Base-by-base conservation (phyloP, 2,888 invertebrate genomes). In the Folsomia candida region DNA sequence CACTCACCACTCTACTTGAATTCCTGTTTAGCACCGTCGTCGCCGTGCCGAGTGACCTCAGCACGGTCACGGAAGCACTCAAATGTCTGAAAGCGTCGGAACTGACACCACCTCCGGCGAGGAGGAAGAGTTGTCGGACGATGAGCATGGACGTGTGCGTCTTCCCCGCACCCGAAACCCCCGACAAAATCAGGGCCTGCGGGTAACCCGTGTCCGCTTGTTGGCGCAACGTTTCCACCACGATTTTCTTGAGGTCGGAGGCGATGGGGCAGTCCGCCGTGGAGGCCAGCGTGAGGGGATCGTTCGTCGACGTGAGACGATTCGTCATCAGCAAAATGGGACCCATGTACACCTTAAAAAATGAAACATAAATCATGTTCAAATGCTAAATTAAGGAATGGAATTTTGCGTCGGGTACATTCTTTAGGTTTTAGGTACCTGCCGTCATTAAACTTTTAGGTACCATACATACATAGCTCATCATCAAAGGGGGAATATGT, bases 81-180 rank as follows among this genome's bases (percentile, higher is more conserved):
- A 96, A 88, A 85, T 96, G 95, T 85, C 96, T 96, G 85, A 94
- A 97, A 60, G 95, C 94, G 85, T 96, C 96, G 25, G 96, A 95
- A 86, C 95, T 94, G 2, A 93, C 91, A 63, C 95, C 95, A 80
- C 95, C 96, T 74, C 95, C 96, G 70, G 94, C 95, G 78, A 93
- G 91, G 82, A 94, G 94, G 85, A 95, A 96, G 81, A 97, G 85
- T 83, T 95, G 92, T 80, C 94, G 88, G 81, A 97, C 86, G 81
- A 96, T 85, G 81, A 93, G 86, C 93, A 94, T 94, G 24, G 94
- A 93, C 74, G 93, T 91, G 83, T 93, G 91, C 69, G 96, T 96
- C 86, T 97, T 97, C 27, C 97, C 96, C 25, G 94, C 93, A 25
- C 96, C 97, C 79, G 93, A 93, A 69, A 92, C 91, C 64, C 93